phyloP scores from a whole-genome alignment of 1,140 invertebrate genomes.

The Lucilia sericata region DNA sequence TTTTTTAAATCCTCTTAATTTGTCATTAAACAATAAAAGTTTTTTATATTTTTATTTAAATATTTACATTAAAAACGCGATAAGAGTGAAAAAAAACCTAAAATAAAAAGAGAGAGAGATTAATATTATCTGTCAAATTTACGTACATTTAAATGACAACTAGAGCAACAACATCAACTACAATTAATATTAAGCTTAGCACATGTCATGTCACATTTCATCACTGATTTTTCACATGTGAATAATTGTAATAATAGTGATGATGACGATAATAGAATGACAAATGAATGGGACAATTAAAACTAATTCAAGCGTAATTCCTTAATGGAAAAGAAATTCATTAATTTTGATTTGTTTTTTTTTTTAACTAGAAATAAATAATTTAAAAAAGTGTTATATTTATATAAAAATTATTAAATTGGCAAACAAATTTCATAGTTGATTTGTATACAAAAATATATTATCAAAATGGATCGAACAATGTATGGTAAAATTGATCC shows the following conservation, averaged over 20 bases:
- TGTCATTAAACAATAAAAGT: background rate
- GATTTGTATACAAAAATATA: background rate
- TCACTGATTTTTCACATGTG: background rate
- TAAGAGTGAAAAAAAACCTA: background rate
- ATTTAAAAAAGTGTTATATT: background rate
- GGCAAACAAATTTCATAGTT: background rate
- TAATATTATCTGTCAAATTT: conserved; percentile 1
- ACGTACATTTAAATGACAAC: background rate
- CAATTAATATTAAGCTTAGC: background rate
- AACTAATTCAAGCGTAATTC: conserved; percentile 17
- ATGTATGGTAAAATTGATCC: conserved; percentile 87
- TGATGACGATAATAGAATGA: background rate
- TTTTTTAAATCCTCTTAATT: background rate
- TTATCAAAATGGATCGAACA: conserved; percentile 78
- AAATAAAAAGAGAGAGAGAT: background rate
- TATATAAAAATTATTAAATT: background rate
- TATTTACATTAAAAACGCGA: background rate
- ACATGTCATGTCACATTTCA: conserved; percentile 6
- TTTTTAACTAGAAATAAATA: background rate
- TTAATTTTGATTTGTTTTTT: background rate
- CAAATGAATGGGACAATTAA: background rate
- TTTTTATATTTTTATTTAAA: background rate
- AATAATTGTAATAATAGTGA: background rate
- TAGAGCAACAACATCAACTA: background rate
- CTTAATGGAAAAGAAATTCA: background rate